These are phyloP conservation scores for Nothoprocta pentlandii DNA, from an alignment of 2,113 vertebrate species.

Conservation along the genomic window DNA sequence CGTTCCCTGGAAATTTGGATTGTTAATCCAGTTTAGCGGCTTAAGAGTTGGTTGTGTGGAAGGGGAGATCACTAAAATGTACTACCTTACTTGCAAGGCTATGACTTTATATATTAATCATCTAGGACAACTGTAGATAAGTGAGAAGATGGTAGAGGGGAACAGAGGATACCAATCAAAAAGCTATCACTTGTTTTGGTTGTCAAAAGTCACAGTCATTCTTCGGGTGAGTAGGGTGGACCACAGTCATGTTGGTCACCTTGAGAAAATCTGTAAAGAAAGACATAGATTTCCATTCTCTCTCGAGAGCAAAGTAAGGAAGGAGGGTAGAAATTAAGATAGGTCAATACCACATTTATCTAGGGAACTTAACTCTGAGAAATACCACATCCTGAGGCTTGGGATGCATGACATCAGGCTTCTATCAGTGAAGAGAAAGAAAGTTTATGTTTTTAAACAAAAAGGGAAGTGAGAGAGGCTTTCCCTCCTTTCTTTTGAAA, in stretches of 20 bases:
- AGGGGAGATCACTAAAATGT: background rate
- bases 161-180: background rate
- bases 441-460: background rate
- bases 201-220: background rate
- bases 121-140: background rate
- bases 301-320: background rate
- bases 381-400: background rate
- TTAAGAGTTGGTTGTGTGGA: background rate
- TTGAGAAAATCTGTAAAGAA: background rate
- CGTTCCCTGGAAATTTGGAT: background rate
- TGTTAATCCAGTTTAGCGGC: background rate
- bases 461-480: background rate
- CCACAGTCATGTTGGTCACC: background rate
- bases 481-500: background rate
- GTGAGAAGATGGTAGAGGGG: background rate
- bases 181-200: background rate
- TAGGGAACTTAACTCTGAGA: background rate
- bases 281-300: background rate
- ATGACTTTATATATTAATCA: background rate
- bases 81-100: background rate
- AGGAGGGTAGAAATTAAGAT: background rate
- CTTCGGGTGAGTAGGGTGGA: background rate
- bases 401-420: background rate
- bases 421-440: background rate
- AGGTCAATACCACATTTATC: background rate